Conservation (phyloP, 2,113 vertebrate genomes). For the Columbina picui region DNA sequence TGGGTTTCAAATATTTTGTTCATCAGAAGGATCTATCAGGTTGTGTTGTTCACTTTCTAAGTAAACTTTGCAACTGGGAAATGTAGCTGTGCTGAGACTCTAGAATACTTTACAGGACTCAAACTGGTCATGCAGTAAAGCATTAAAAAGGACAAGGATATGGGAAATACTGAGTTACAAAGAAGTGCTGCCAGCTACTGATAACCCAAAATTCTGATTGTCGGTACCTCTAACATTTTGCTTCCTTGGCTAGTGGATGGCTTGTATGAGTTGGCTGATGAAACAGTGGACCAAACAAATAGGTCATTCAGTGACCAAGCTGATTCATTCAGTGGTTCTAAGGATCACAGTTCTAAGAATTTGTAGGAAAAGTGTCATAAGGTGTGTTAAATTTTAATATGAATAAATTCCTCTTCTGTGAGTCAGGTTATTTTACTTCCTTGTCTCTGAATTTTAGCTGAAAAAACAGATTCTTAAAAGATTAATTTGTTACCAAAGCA, state of each 20-base stretch:
- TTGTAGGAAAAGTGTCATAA: neutral
- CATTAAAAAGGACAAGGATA: neutral
- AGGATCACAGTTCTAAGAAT: neutral
- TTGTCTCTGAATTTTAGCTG: neutral
- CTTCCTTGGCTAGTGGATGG: neutral
- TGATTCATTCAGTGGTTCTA: neutral
- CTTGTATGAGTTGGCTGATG: neutral
- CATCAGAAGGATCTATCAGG: neutral
- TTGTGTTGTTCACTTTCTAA: neutral
- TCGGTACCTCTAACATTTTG: neutral
- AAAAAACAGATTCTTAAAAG: neutral
- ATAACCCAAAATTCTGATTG: neutral
- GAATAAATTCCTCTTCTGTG: neutral
- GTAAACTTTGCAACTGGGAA: neutral
- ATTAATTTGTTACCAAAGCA: neutral
- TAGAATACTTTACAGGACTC: neutral
- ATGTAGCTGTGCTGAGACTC: neutral
- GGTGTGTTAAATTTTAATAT: neutral
- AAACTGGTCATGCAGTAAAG: neutral
- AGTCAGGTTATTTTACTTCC: fast-evolving
- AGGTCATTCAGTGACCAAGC: neutral
- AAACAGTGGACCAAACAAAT: neutral
- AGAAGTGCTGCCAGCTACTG: neutral
- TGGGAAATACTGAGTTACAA: neutral
- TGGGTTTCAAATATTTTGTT: neutral